Conservation (phyloP, 2,113 vertebrate genomes). For the Alethe castanea region DNA sequence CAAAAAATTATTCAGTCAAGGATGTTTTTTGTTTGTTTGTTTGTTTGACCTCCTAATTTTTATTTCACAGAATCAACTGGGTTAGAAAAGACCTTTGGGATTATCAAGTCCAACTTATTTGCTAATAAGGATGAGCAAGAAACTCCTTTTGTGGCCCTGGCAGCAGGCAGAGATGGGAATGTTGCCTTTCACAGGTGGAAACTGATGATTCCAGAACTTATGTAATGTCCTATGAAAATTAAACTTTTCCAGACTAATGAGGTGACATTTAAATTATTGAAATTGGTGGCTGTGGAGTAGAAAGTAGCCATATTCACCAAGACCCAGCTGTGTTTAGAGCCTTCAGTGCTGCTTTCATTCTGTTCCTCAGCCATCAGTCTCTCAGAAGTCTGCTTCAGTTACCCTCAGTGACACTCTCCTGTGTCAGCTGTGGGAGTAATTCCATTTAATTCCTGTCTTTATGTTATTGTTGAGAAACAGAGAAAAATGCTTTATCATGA, state of each 20-base stretch:
- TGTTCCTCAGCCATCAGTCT: neutral
- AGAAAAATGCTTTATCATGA: neutral
- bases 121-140: neutral
- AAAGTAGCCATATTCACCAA: neutral
- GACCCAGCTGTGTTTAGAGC: neutral
- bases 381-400: neutral
- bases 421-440: neutral
- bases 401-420: neutral
- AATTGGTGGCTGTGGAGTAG: neutral
- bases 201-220: fast-evolving
- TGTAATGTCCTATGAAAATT: neutral
- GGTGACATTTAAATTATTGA: neutral
- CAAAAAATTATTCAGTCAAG: neutral
- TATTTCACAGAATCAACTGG: neutral
- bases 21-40: neutral
- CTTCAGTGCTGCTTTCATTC: neutral
- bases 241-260: neutral
- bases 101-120: neutral
- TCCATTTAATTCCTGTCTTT: neutral
- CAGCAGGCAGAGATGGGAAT: neutral
- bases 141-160: neutral
- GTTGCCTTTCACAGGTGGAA: neutral
- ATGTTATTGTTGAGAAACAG: neutral
- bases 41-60: neutral
- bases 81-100: neutral